phyloP scores from a whole-genome alignment of 2,888 invertebrate species.

The Dryomyza anilis region DNA sequence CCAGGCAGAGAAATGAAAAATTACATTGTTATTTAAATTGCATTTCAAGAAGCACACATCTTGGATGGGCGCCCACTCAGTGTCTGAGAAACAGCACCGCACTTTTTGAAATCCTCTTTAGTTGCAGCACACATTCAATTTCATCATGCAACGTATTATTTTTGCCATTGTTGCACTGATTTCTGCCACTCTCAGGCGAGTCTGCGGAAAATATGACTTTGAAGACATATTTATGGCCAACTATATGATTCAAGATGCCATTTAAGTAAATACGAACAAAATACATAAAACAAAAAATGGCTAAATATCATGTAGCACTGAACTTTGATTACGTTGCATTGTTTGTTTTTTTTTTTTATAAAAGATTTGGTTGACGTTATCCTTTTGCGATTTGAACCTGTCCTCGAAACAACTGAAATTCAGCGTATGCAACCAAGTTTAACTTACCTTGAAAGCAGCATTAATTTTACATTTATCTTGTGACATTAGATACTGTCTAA shows the following conservation, averaged over 20 bases:
- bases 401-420: conserved; percentile 11
- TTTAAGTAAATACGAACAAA: background rate
- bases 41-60: conserved; percentile 18
- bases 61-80: background rate
- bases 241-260: conserved; percentile 23
- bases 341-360: background rate
- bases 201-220: conserved; percentile 20
- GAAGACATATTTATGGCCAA: conserved; percentile 26
- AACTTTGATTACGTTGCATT: conserved; percentile 3
- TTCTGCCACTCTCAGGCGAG: background rate
- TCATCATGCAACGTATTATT: conserved; percentile 16
- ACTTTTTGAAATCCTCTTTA: background rate
- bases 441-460: conserved; percentile 17
- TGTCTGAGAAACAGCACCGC: background rate
- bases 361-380: background rate
- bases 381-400: conserved; percentile 8
- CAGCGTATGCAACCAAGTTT: background rate
- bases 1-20: conserved; percentile 12
- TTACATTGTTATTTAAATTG: conserved; percentile 31
- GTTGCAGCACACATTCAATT: conserved; percentile 11
- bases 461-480: conserved; percentile 10
- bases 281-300: background rate
- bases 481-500: too few relatives aligned
- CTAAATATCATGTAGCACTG: conserved; percentile 8
- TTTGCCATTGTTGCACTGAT: background rate